A percentile compares a stretch with the other conserved stretches of the same genome.
Conservation (phyloP, 1,140 invertebrate species). For the Halyomorpha halys region DNA sequence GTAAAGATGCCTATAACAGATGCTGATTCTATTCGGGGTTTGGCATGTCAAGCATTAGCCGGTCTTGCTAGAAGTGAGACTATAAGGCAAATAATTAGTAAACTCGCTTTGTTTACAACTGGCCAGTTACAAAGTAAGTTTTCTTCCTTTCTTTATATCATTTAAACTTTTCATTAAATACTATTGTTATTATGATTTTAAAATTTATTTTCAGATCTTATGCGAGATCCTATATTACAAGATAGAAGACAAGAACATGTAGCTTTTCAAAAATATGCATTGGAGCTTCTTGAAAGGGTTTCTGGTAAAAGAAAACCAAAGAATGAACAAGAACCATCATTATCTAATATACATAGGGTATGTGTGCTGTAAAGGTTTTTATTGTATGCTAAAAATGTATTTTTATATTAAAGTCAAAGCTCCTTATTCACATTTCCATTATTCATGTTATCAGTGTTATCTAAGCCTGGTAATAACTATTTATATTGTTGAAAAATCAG, state of each 20-base stretch:
- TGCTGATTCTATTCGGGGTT: slow-evolving; percentile 82
- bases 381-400: too few relatives aligned
- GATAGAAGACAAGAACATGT: slow-evolving; percentile 93
- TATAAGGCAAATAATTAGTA: slow-evolving; percentile 89
- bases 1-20: slow-evolving; percentile 92
- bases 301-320: slow-evolving; percentile 81
- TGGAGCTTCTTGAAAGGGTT: slow-evolving; percentile 81
- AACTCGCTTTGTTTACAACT: slow-evolving; percentile 87
- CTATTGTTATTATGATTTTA: background rate
- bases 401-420: too few relatives aligned
- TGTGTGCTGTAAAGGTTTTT: too few relatives aligned
- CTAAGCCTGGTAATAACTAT: too few relatives aligned
- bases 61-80: slow-evolving; percentile 84
- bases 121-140: slow-evolving; percentile 76
- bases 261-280: slow-evolving; percentile 88
- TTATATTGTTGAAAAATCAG: too few relatives aligned
- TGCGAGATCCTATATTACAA: slow-evolving; percentile 91
- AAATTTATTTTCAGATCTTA: slow-evolving; percentile 52
- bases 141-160: slow-evolving; percentile 8
- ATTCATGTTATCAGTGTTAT: too few relatives aligned
- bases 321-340: slow-evolving; percentile 67
- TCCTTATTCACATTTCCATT: too few relatives aligned
- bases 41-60: slow-evolving; percentile 83
- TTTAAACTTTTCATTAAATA: background rate
- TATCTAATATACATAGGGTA: slow-evolving; percentile 72